phyloP scores from a whole-genome alignment of 2,113 vertebrate species.

The Vanacampus margaritifer region DNA sequence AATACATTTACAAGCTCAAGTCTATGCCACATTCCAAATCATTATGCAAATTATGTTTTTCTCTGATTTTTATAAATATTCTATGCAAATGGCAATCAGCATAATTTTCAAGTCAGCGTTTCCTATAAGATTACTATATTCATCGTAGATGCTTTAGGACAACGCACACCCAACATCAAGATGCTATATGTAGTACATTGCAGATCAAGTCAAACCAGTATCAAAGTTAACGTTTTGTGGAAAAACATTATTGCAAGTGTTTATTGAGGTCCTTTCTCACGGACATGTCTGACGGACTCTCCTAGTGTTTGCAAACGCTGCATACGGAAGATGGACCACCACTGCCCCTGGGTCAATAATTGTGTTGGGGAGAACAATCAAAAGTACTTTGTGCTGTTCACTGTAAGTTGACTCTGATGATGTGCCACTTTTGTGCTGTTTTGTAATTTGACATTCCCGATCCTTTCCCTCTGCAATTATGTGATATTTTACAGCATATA shows the following conservation, averaged over 20 bases:
- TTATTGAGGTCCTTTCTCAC: not conserved
- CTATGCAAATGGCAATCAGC: too few species aligned
- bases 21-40: not conserved
- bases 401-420: constrained; percentile 78
- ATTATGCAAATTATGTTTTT: too few species aligned
- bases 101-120: too few species aligned
- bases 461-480: constrained; percentile 2
- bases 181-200: too few species aligned
- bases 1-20: not conserved
- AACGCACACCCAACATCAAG: too few species aligned
- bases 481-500: not conserved
- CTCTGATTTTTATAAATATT: too few species aligned
- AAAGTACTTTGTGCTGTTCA: constrained; percentile 99
- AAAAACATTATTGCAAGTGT: too few species aligned
- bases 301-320: constrained; percentile 94
- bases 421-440: not conserved
- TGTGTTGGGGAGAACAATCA: constrained; percentile 99
- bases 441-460: not conserved
- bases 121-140: too few species aligned
- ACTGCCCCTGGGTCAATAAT: constrained; percentile 99
- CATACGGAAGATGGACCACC: constrained; percentile 99
- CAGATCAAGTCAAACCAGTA: too few species aligned
- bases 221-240: too few species aligned
- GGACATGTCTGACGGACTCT: constrained; percentile 1
- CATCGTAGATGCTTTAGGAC: too few species aligned